These are phyloP conservation scores for Caenorhabditis afra DNA, from an alignment of 2,888 invertebrate species.

Conservation along the genomic window DNA sequence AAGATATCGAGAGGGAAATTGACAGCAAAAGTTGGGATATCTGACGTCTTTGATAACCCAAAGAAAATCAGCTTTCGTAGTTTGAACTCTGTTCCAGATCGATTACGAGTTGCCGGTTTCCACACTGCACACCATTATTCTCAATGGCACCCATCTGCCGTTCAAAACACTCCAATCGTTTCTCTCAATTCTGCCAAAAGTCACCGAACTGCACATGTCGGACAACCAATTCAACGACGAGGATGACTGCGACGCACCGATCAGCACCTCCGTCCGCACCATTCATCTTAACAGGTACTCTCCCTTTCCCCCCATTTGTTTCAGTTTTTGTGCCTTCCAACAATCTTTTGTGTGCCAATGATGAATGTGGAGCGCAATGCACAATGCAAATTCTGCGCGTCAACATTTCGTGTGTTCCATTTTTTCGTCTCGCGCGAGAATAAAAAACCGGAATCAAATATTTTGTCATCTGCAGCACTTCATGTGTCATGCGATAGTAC, in stretches of 20 bases:
- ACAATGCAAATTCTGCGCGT: constrained; percentile 51
- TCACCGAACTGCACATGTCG: constrained; percentile 71
- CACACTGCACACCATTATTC: constrained; percentile 65
- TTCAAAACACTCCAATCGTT: constrained; percentile 62
- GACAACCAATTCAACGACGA: constrained; percentile 66
- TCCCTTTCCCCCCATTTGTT: constrained; percentile 6
- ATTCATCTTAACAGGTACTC: constrained; percentile 66
- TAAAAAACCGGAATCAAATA: constrained; percentile 39
- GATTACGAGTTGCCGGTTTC: constrained; percentile 62
- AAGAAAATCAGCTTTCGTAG: constrained; percentile 1
- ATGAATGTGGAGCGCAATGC: constrained; percentile 40
- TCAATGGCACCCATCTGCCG: constrained; percentile 72
- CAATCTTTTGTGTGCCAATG: constrained; percentile 38
- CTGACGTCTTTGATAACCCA: constrained; percentile 8
- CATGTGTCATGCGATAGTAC: constrained; percentile 8
- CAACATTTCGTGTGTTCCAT: constrained; percentile 43
- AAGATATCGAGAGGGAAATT: constrained; percentile 8
- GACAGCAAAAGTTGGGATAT: not conserved
- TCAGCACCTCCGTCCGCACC: constrained; percentile 60
- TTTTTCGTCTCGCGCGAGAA: constrained; percentile 7
- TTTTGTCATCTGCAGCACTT: not conserved
- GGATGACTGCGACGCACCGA: constrained; percentile 43
- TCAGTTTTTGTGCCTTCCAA: constrained; percentile 9
- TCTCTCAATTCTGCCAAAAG: constrained; percentile 61
- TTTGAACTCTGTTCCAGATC: constrained; percentile 36